Base-by-base conservation (phyloP, 2,797 vertebrate genomes). In the Octomys mimax region DNA sequence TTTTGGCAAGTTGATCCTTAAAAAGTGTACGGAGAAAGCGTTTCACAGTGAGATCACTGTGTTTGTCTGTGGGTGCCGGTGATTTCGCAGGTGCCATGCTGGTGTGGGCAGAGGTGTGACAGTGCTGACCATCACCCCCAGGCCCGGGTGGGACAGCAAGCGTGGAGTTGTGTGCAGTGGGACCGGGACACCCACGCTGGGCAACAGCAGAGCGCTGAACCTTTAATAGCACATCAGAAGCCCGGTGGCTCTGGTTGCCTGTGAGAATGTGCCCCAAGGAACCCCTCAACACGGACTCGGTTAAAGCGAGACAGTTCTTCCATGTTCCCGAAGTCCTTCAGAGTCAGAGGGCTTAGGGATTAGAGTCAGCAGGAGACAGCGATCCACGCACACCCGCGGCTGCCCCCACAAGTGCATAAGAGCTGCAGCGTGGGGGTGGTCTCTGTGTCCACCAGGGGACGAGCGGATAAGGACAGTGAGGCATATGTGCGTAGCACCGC, bases 141-240 rank as follows among this genome's bases (percentile, higher is more conserved):
- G 8, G 89, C 39, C 80, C 49, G 2, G 42, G 73, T 5, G 5
- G 24, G 42, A 13, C 73, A 8, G 26, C 14, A 46, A 9, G 31
- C 2, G 1, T 18, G 73, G 73, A n/a, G n/a, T 52, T 2, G 4
- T 11, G 3, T 33, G 3, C 52, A 11, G 16, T 14, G 22, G 10
- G 8, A 16, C n/a, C 0, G 0, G 31, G 49, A 13, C 9, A 5
- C 70, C 57, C 31, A 4, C 5, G 6, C 28, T 21, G 13, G 57
- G 52, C 33, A 22, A 12, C 28, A 46, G 6, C 13, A 26, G 36
- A 92, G 8, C 10, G 3, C 52, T 33, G 28, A 24, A 12, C 2
- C 64, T 95, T 92, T 71, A 73, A 9, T 18, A 83, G 33, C 39
- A 36, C 2, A 3, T 73, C 39, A 62, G 85, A 86, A 77, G 7